Percentiles rank a stretch among this genome's conserved stretches.
These are phyloP conservation scores for Columba guinea DNA, from an alignment of 2,797 vertebrate genomes.

Conservation along the genomic window DNA sequence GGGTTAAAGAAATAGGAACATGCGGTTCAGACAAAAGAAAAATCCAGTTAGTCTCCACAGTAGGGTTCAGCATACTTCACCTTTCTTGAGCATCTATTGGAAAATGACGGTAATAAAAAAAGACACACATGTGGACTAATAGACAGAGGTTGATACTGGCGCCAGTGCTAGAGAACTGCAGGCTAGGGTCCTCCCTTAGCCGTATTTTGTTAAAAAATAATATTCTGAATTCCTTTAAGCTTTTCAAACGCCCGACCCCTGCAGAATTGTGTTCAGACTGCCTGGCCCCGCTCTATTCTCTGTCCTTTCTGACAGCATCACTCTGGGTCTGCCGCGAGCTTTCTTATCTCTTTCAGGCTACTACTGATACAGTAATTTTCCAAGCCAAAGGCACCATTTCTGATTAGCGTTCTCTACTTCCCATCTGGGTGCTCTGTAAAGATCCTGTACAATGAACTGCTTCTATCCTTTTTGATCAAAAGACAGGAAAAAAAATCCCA, in stretches of 20 bases:
- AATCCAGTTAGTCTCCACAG: not conserved
- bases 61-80: not conserved
- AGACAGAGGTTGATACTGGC: not conserved
- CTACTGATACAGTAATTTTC: not conserved
- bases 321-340: not conserved
- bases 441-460: not conserved
- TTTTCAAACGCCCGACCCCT: constrained; percentile 27
- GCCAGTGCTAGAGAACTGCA: not conserved
- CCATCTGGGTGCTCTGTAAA: not conserved
- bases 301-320: constrained; percentile 1
- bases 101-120: not conserved
- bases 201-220: constrained; percentile 52
- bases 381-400: not conserved
- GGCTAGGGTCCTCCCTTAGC: not conserved
- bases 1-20: not conserved
- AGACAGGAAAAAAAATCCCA: not conserved
- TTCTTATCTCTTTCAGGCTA: not conserved
- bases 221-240: constrained; percentile 30
- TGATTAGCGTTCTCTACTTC: not conserved
- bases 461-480: not conserved
- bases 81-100: not conserved
- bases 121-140: not conserved
- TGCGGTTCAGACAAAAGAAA: not conserved
- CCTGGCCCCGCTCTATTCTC: not conserved
- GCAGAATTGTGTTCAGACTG: constrained; percentile 19